Percentiles rank a stretch among this genome's conserved stretches.
These are phyloP conservation scores for Dolichopus griseipennis DNA, from an alignment of 2,888 invertebrate species.

Conservation along the genomic window DNA sequence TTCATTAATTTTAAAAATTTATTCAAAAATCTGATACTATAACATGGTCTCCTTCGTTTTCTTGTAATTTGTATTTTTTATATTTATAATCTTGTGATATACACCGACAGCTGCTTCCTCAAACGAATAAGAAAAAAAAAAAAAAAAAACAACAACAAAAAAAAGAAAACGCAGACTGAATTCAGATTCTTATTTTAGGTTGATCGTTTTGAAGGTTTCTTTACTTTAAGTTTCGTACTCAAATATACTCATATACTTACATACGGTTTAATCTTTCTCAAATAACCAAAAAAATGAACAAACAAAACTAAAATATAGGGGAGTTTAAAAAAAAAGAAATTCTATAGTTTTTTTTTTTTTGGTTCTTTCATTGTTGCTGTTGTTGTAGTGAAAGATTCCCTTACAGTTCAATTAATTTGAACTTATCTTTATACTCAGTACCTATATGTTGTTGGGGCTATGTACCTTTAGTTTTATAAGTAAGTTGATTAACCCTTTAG, in stretches of 20 bases:
- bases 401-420: background rate
- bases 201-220: too few species aligned
- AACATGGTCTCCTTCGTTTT: too few species aligned
- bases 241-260: background rate
- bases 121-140: background rate
- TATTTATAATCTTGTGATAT: background rate
- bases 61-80: background rate
- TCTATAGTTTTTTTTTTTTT: too few species aligned
- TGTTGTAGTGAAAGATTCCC: background rate
- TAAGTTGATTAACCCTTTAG: background rate
- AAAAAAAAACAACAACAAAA: too few species aligned
- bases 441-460: background rate
- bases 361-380: too few species aligned
- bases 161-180: background rate
- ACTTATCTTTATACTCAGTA: background rate
- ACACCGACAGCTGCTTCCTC: conserved; percentile 4
- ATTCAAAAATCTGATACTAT: too few species aligned
- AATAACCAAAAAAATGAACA: background rate
- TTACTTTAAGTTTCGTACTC: background rate
- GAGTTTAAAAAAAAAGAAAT: background rate
- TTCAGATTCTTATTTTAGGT: background rate
- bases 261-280: background rate
- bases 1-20: too few species aligned
- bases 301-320: background rate
- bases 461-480: background rate